These are phyloP conservation scores for Microtus ochrogaster DNA, from an alignment of 2,113 vertebrate species.

Conservation along the genomic window DNA sequence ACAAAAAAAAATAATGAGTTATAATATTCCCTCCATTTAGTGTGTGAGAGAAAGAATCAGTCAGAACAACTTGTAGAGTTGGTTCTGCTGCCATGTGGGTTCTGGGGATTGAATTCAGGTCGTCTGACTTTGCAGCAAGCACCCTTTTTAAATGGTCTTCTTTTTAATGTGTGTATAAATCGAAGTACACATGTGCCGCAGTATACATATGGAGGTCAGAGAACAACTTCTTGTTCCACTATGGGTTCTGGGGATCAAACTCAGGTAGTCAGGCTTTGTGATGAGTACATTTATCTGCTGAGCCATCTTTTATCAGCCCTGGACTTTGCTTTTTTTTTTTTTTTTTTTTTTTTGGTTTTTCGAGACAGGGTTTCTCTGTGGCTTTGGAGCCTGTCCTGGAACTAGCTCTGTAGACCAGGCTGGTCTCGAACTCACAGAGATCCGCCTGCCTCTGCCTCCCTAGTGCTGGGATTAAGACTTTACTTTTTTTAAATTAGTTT, in stretches of 20 bases:
- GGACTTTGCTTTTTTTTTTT: no score
- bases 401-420: no score
- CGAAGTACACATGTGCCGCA: not conserved
- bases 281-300: not conserved
- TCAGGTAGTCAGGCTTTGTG: not conserved
- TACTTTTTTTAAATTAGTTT: not conserved
- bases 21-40: not conserved
- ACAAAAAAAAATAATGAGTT: constrained; percentile 1
- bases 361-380: no score
- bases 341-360: no score
- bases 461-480: no score
- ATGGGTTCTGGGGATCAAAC: not conserved
- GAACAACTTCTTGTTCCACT: not conserved
- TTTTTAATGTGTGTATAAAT: no score
- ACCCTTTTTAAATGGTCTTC: not conserved
- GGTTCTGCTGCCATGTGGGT: not conserved
- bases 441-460: no score
- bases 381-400: no score
- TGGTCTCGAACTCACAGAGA: no score
- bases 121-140: not conserved
- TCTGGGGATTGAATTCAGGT: not conserved
- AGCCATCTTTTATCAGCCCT: not conserved
- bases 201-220: not conserved
- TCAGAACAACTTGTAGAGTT: not conserved
- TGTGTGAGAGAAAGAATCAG: not conserved